Evolutionary conservation across 2,888 invertebrate genomes (phyloP).

Genomic region (Strigamia transsilvanica): DNA sequence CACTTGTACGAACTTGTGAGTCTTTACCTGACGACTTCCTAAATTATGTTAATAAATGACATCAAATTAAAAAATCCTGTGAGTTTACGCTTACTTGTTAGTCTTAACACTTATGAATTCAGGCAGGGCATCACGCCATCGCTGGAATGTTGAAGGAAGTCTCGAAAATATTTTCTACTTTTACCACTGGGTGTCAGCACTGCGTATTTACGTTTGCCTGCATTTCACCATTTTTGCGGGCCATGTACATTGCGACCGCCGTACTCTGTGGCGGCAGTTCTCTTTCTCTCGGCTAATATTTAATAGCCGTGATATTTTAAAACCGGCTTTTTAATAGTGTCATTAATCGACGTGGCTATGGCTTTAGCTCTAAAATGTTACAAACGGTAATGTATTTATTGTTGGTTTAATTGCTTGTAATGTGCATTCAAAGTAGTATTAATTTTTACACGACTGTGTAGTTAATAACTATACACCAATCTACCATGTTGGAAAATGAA

Average conservation of each 20-base stretch:
- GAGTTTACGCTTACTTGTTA: too few species aligned
- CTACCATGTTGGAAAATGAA: neutral
- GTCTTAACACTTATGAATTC: too few species aligned
- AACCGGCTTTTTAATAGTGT: conserved; percentile 2
- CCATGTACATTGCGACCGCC: neutral
- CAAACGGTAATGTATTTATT: conserved; percentile 1
- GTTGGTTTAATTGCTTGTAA: neutral
- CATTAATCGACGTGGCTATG: conserved; percentile 5
- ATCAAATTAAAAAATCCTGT: too few species aligned
- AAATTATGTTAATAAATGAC: too few species aligned
- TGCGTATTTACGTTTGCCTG: too few species aligned
- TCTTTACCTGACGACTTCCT: too few species aligned
- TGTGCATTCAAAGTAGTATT: neutral
- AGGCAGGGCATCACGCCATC: too few species aligned
- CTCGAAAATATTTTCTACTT: too few species aligned
- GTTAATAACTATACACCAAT: neutral
- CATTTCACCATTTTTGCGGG: too few species aligned
- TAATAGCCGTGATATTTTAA: neutral
- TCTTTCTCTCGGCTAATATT: neutral
- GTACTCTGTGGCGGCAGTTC: neutral
- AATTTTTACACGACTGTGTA: neutral
- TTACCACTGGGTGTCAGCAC: too few species aligned
- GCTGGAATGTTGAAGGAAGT: too few species aligned
- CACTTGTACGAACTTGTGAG: too few species aligned
- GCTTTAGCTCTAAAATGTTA: neutral